Evolutionary conservation across 1,140 invertebrate genomes (phyloP), one percentile per base, ranked within the genome.

Genomic region (Caligus rogercresseyi): DNA sequence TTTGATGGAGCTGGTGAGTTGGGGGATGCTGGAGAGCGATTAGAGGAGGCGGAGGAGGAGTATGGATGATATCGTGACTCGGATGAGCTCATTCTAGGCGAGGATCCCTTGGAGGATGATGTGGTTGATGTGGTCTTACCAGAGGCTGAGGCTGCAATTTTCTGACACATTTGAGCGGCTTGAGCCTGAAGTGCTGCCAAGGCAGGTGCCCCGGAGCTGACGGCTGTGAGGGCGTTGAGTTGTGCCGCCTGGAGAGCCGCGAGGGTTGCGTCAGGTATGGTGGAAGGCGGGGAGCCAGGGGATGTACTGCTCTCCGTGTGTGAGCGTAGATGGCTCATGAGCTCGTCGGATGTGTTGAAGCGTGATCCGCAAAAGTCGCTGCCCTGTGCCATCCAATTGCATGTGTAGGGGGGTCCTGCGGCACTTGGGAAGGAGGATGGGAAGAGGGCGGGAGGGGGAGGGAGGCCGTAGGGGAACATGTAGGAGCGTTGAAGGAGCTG

Each of bases 291-390:
- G 51, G 80, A 78, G 31, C 67, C 64, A n/a, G 72, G 72, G 7
- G 70, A 65, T n/a, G 73, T 72, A 16, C 82, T 75, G 16, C 77
- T 66, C 67, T 78, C 83, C 0, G 92, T 95, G 75, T 98, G 93
- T 63, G 87, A 91, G 67, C 91, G 79, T 21, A 97, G 77, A 75
- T 98, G 94, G 69, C 90, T 86, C 19, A 97, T 78, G 1, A 97
- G 79, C 74, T 98, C 93, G 55, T 97, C 92, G 7, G 90, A 91
- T 15, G 86, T 87, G 54, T 81, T 78, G 73, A 94, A 97, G 55
- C 90, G 77, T 74, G 96, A 96, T 26, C 92, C 94, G 71, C 94
- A 98, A 69, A 92, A 94, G 2, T 62, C 60, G 66, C 88, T 90
- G 25, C 70, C 74, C 7, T 83, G 83, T n/a, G n/a, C n/a, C 67